Evolutionary conservation across 37 sponge, comb jelly and placozoan species (phyloP).

Genomic region (Axinella damicornis): DNA sequence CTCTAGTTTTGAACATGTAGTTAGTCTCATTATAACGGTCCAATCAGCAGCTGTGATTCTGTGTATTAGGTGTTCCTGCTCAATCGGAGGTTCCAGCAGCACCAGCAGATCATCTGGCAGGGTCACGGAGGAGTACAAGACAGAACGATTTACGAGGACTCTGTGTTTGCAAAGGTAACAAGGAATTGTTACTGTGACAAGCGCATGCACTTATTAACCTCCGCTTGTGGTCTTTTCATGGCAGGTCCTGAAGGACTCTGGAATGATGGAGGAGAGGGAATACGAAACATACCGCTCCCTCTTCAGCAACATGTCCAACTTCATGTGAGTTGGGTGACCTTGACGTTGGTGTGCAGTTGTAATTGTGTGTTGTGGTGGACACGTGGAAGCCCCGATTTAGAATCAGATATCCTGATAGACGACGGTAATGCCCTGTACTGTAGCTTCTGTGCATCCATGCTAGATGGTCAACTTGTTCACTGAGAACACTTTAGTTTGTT

Average conservation of each 20-base stretch:
- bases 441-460: too few relatives aligned
- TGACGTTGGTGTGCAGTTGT: too few relatives aligned
- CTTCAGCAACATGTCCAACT: constrained; percentile 99
- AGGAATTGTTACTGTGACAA: background rate
- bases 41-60: too few relatives aligned
- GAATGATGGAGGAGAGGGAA: constrained; percentile 94
- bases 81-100: constrained; percentile 95
- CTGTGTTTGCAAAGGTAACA: constrained; percentile 91
- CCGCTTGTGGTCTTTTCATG: background rate
- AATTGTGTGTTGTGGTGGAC: too few relatives aligned
- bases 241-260: constrained; percentile 87
- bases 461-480: too few relatives aligned
- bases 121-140: constrained; percentile 96
- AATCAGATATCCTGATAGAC: too few relatives aligned
- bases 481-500: too few relatives aligned
- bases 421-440: too few relatives aligned
- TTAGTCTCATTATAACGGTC: too few relatives aligned
- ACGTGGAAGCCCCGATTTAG: too few relatives aligned
- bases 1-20: too few relatives aligned
- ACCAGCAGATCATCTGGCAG: constrained; percentile 98
- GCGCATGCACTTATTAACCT: too few relatives aligned
- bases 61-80: constrained; percentile 83
- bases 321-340: constrained; percentile 74
- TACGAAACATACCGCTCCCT: constrained; percentile 90
- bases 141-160: constrained; percentile 97